Evolutionary conservation across 2,888 invertebrate genomes (phyloP).

Genomic region (Sarcophaga caerulescens): DNA sequence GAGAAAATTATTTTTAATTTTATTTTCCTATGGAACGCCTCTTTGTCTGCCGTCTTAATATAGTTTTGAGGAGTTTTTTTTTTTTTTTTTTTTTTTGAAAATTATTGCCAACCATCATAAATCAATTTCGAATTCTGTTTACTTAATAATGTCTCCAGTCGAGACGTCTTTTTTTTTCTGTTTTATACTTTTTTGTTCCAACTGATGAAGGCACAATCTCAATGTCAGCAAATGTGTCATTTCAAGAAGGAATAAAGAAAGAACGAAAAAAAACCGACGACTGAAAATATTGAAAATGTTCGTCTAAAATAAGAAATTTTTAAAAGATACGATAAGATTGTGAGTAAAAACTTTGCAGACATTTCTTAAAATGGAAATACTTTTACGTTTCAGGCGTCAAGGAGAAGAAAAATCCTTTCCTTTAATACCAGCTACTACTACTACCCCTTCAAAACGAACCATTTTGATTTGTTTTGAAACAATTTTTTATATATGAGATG

Average conservation of each 20-base stretch:
- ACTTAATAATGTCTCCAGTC: constrained; percentile 38
- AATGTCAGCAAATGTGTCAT: constrained; percentile 66
- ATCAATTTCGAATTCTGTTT: constrained; percentile 61
- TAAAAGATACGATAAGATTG: constrained; percentile 7
- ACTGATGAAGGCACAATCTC: constrained; percentile 46
- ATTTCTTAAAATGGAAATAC: constrained; percentile 45
- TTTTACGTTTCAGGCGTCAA: constrained; percentile 42
- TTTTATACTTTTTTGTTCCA: not conserved
- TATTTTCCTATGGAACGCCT: not conserved
- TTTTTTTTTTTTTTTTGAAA: not conserved
- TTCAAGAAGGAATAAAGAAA: not conserved
- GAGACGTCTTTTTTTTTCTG: constrained; percentile 36
- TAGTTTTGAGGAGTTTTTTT: not conserved
- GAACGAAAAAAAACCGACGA: not conserved
- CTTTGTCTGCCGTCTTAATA: not conserved
- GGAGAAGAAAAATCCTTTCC: not conserved
- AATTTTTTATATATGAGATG: no score
- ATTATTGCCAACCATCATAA: constrained; percentile 55
- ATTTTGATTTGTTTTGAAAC: not conserved
- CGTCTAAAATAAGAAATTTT: not conserved
- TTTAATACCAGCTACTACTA: no score
- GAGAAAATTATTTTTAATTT: not conserved
- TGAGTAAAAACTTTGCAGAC: constrained; percentile 60
- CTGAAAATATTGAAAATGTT: not conserved
- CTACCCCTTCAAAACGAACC: not conserved